Percentiles rank a stretch among this genome's conserved stretches.
Evolutionary conservation across 2,888 invertebrate genomes (phyloP).

Genomic region (Silvanus unidentatus): DNA sequence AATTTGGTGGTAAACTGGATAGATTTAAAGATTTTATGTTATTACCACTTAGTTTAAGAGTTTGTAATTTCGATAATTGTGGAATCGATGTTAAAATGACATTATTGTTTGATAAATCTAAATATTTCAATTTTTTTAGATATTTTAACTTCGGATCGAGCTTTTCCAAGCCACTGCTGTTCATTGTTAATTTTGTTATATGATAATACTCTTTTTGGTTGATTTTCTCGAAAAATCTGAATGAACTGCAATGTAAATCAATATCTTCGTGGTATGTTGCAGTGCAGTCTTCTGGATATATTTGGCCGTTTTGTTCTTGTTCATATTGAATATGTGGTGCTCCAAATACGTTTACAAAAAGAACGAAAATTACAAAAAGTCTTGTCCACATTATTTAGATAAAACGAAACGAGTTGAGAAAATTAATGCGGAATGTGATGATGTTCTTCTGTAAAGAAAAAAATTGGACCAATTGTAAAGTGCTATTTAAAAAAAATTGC

Average conservation of each 20-base stretch:
- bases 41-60: conserved; percentile 35
- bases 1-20: conserved; percentile 34
- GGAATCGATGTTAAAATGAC: conserved; percentile 26
- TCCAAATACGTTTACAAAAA: conserved; percentile 24
- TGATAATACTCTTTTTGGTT: conserved; percentile 32
- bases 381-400: conserved; percentile 24
- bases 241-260: conserved; percentile 44
- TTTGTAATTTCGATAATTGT: conserved; percentile 33
- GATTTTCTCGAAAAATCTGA: conserved; percentile 68
- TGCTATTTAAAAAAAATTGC: not conserved
- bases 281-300: conserved; percentile 52
- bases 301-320: too few relatives aligned
- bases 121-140: conserved; percentile 33
- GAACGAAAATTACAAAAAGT: conserved; percentile 15
- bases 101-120: conserved; percentile 38
- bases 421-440: not conserved
- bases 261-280: conserved; percentile 36
- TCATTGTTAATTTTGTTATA: conserved; percentile 33
- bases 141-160: conserved; percentile 38
- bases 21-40: conserved; percentile 34
- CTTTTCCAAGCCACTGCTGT: conserved; percentile 30
- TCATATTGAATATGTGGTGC: conserved; percentile 14
- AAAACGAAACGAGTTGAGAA: not conserved
- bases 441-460: conserved; percentile 19
- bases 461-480: not conserved